These are phyloP conservation scores for Aeoliscus strigatus DNA, from an alignment of 2,797 vertebrate genomes.

Conservation along the genomic window DNA sequence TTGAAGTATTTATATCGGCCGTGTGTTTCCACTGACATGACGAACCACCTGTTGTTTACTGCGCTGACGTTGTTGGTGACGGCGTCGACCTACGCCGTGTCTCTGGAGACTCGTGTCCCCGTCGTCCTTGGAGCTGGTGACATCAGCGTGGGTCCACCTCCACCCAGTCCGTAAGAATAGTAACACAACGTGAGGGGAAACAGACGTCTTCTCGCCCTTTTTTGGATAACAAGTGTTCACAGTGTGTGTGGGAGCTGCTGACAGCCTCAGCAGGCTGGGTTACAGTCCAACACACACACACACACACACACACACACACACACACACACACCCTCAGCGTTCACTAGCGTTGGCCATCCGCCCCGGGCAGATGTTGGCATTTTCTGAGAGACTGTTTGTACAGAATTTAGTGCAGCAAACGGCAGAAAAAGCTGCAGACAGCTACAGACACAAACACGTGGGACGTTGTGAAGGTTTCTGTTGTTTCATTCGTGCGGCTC, in stretches of 20 bases:
- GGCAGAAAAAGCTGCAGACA: constrained; percentile 28
- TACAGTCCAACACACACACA: constrained; percentile 15
- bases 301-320: too few relatives aligned
- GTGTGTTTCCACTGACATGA: constrained; percentile 28
- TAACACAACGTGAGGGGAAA: constrained; percentile 11
- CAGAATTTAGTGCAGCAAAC: constrained; percentile 47
- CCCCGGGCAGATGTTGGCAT: constrained; percentile 57
- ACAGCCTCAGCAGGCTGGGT: constrained; percentile 16
- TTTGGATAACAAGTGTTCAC: constrained; percentile 13
- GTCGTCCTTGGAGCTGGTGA: constrained; percentile 5
- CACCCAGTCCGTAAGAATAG: constrained; percentile 16
- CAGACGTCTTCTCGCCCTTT: constrained; percentile 17
- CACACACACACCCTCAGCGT: constrained; percentile 25
- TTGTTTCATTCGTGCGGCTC: constrained; percentile 19
- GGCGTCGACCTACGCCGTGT: constrained; percentile 25
- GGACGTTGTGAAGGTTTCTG: constrained; percentile 34
- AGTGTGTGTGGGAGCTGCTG: constrained; percentile 17
- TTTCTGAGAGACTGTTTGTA: constrained; percentile 39
- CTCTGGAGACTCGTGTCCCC: constrained; percentile 18
- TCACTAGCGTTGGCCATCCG: constrained; percentile 44
- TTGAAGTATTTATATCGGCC: too few relatives aligned
- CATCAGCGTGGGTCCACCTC: constrained; percentile 12
- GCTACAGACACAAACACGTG: constrained; percentile 41
- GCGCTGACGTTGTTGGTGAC: constrained; percentile 13
- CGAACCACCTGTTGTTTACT: constrained; percentile 16